A percentile compares a stretch with the other conserved stretches of the same genome.
These are phyloP conservation scores for Cercocebus atys DNA, from an alignment of 2,113 vertebrate genomes.

Conservation along the genomic window DNA sequence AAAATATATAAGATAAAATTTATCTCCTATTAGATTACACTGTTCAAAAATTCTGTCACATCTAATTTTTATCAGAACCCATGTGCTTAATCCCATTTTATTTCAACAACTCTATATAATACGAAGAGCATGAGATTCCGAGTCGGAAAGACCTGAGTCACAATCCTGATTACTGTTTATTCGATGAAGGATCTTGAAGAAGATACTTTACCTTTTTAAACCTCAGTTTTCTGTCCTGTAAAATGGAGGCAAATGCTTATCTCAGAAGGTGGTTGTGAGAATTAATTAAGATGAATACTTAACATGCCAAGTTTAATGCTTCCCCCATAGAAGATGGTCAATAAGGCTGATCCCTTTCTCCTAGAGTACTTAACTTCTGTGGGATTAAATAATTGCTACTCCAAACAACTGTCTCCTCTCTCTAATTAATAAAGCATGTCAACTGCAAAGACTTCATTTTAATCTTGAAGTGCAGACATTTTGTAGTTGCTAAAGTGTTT, in stretches of 20 bases:
- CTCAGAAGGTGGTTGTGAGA: not conserved
- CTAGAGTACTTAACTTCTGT: not conserved
- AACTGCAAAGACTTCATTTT: conserved; percentile 28
- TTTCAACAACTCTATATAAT: not conserved
- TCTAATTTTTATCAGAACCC: conserved; percentile 22
- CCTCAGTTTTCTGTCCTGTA: not conserved
- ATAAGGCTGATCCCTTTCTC: not conserved
- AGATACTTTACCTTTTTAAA: not conserved
- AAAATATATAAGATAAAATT: not conserved
- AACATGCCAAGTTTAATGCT: not conserved
- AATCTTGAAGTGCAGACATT: not conserved
- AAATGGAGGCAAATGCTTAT: not conserved
- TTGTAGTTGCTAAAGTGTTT: not conserved
- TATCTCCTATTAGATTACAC: not conserved
- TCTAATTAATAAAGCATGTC: conserved; percentile 46
- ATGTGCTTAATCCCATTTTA: not conserved
- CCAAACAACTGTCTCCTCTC: not conserved
- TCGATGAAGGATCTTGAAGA: not conserved
- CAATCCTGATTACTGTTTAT: not conserved
- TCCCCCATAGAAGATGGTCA: not conserved
- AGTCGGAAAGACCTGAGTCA: not conserved
- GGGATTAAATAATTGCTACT: not conserved
- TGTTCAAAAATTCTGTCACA: not conserved
- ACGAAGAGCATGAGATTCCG: not conserved
- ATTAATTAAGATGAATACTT: not conserved